Base-by-base conservation (phyloP, 2,797 vertebrate species). In the Hemibagrus guttatus region DNA sequence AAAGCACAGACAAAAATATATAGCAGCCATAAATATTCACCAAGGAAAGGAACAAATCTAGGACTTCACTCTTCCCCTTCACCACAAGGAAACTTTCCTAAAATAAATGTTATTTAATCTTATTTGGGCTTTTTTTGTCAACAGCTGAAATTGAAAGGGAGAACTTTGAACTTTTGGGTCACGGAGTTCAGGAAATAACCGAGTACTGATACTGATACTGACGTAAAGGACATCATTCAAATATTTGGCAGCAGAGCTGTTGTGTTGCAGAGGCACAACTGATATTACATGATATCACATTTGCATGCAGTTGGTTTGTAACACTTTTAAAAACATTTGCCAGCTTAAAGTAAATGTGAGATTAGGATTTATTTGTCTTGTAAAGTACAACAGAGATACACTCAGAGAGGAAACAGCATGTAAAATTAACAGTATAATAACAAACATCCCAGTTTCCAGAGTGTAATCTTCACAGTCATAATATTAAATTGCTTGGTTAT, bases 1-100 rank as follows among this genome's bases (percentile, higher is more conserved):
- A 83, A 88, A 90, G 83, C 89, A 83, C 86, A 58, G 79, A 81
- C 23, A 87, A 72, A 90, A 87, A 89, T 83, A 85, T 63, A 83
- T 39, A 59, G 63, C 16, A n/a, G 66, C 9, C 83, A 75, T 84
- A 79, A 87, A 83, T 90, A 81, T 80, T 72, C 59, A 81, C 28
- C n/a, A 49, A 85, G 85, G 84, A 86, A 63, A 84, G 72, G 76
- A 69, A 72, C 56, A 87, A 75, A 85, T 83, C 42, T 66, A 49
- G 31, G 79, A 85, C 71, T 86, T 80, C n/a, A 78, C 72, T 88
- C 80, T 68, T 69, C 64, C 71, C 85, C 12, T 12, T 63, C 31
- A 84, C 78, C 71, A 79, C 52, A 83, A 83, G 85, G 83, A 88
- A 85, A 72, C 71, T 58, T 75, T 83, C 58, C 75, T 68, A 83